Evolutionary conservation across 1,140 invertebrate genomes (phyloP).

Genomic region (Philopotamus ludificatus): DNA sequence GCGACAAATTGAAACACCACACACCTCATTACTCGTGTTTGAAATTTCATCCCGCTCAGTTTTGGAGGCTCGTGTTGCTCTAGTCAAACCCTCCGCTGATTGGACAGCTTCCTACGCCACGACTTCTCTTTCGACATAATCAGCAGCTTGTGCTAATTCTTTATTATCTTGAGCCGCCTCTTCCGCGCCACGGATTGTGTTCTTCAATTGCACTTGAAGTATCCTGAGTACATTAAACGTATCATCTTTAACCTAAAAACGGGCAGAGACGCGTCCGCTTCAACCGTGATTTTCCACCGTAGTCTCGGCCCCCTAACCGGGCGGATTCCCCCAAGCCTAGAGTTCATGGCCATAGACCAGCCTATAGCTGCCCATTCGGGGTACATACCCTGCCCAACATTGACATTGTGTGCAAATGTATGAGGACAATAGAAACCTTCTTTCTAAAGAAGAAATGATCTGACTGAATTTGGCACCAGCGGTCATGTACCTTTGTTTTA

Average conservation of each 20-base stretch:
- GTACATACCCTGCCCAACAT: too few species aligned
- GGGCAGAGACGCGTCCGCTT: too few species aligned
- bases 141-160: constrained; percentile 74
- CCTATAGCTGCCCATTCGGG: too few species aligned
- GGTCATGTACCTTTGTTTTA: too few species aligned
- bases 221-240: constrained; percentile 94
- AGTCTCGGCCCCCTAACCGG: too few species aligned
- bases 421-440: too few species aligned
- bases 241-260: constrained; percentile 86
- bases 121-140: constrained; percentile 88
- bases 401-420: too few species aligned
- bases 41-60: constrained; percentile 90
- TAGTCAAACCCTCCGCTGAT: constrained; percentile 85
- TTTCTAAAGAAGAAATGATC: too few species aligned
- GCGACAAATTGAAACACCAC: neutral
- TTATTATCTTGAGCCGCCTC: constrained; percentile 84
- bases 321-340: too few species aligned
- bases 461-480: too few species aligned
- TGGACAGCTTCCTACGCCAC: constrained; percentile 89
- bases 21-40: constrained; percentile 74
- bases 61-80: constrained; percentile 83
- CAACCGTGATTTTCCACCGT: too few species aligned
- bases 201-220: constrained; percentile 88
- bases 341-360: too few species aligned
- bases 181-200: constrained; percentile 87